phyloP scores from a whole-genome alignment of 2,797 vertebrate species.

The Gila robusta region DNA sequence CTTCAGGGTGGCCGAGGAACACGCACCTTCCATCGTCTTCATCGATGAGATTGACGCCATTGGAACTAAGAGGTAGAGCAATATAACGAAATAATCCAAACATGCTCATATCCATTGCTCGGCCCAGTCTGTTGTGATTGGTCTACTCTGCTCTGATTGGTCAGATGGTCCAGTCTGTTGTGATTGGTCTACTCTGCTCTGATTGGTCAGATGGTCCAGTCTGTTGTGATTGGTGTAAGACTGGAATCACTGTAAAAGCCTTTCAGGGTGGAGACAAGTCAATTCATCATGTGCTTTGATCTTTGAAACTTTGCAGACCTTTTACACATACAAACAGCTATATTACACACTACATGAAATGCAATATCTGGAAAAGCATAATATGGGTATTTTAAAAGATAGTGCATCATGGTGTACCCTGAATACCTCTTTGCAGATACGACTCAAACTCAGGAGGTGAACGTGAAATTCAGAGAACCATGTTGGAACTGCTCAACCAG shows the following conservation, averaged over 20 bases:
- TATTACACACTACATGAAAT: background rate
- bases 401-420: background rate
- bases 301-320: background rate
- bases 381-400: background rate
- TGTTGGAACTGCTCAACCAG: conserved; percentile 97
- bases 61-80: conserved; percentile 90
- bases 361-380: background rate
- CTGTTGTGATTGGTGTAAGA: background rate
- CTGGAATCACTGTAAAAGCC: background rate
- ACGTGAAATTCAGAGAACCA: conserved; percentile 96
- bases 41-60: conserved; percentile 98
- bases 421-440: conserved; percentile 78
- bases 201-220: background rate
- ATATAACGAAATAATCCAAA: background rate
- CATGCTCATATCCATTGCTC: background rate
- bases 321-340: background rate
- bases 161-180: too few relatives aligned
- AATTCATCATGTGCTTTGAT: background rate
- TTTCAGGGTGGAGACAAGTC: too few relatives aligned
- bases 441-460: conserved; percentile 98
- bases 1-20: conserved; percentile 94
- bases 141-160: too few relatives aligned
- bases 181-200: too few relatives aligned
- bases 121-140: too few relatives aligned
- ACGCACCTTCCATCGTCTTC: conserved; percentile 95